These are phyloP conservation scores for Sciaenops ocellatus DNA, from an alignment of 2,797 vertebrate genomes.

Conservation along the genomic window DNA sequence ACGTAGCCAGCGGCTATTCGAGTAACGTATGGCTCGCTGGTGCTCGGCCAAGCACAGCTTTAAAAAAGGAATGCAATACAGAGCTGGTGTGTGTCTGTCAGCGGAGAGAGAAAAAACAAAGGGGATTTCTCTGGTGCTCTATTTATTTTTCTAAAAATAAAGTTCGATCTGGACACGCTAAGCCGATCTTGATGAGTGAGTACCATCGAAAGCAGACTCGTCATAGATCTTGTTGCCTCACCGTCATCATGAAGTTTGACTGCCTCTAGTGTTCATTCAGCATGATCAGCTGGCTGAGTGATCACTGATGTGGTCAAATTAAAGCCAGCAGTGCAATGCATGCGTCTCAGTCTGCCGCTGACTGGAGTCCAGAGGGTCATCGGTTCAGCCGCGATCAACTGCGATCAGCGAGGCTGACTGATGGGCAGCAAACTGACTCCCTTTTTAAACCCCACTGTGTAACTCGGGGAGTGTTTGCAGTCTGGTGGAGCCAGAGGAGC, in stretches of 20 bases:
- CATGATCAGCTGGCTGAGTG: neutral
- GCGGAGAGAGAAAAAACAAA: neutral
- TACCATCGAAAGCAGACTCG: neutral
- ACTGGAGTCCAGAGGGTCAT: neutral
- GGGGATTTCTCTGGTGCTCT: neutral
- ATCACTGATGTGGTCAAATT: neutral
- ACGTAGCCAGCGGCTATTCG: neutral
- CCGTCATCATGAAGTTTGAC: neutral
- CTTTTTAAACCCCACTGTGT: conserved; percentile 28
- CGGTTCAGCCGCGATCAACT: neutral
- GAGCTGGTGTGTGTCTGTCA: neutral
- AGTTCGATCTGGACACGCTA: neutral
- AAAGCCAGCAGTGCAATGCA: neutral
- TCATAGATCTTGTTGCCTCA: neutral
- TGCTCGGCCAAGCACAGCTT: neutral
- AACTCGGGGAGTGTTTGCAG: conserved; percentile 24
- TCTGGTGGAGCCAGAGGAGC: conserved; percentile 5
- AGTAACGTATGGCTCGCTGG: neutral
- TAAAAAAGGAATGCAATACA: neutral
- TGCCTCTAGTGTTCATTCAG: neutral
- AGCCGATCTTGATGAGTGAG: neutral
- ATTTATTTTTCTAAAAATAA: neutral
- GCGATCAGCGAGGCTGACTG: neutral
- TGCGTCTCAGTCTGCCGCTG: neutral
- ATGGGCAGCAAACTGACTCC: conserved; percentile 18